These are phyloP conservation scores for Ceyx melanurus DNA, from an alignment of 2,113 vertebrate genomes.

Conservation along the genomic window DNA sequence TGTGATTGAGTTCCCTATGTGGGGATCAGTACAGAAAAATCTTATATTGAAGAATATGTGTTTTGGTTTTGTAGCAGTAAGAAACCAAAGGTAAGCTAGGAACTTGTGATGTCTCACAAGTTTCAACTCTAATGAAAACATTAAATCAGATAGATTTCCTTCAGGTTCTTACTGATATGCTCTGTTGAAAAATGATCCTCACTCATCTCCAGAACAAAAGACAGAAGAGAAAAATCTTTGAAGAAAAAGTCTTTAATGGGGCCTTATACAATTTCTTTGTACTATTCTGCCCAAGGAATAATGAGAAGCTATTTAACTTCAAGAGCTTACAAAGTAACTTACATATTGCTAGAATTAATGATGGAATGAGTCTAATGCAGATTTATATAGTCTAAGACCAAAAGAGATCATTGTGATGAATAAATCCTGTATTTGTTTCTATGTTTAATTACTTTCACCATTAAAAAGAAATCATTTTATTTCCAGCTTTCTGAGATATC, in stretches of 20 bases:
- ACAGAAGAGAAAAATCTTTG: background rate
- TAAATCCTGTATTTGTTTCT: background rate
- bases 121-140: conserved; percentile 21
- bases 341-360: conserved; percentile 21
- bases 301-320: background rate
- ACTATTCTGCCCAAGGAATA: background rate
- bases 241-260: conserved; percentile 34
- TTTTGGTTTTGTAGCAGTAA: background rate
- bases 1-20: background rate
- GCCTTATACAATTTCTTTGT: background rate
- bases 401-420: background rate
- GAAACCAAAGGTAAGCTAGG: background rate
- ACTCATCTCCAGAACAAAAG: conserved; percentile 25
- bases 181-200: conserved; percentile 29
- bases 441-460: conserved; percentile 16
- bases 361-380: background rate
- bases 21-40: background rate
- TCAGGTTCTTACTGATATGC: background rate
- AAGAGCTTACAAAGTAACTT: conserved; percentile 3
- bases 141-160: conserved; percentile 6
- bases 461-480: conserved; percentile 7
- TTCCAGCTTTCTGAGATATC: background rate
- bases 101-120: background rate
- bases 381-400: conserved; percentile 4
- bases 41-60: background rate